A percentile compares a stretch with the other conserved stretches of the same genome.
Conservation (phyloP, 2,797 vertebrate species). For the Octomys mimax region DNA sequence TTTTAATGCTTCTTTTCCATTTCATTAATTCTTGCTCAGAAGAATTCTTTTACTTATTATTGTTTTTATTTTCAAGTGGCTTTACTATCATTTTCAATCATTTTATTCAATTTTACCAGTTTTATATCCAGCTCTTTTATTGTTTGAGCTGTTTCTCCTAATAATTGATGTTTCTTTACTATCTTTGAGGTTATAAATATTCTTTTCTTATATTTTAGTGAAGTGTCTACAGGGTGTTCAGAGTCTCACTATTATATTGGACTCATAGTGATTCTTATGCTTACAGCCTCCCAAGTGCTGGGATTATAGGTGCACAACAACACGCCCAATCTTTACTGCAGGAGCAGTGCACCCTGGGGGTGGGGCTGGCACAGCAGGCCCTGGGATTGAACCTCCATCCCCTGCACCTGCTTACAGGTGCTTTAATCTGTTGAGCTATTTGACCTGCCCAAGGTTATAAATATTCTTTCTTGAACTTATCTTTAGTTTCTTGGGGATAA, state of each 20-base stretch:
- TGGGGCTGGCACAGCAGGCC: too few relatives aligned
- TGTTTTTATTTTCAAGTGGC: not conserved
- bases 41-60: not conserved
- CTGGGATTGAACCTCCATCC: too few relatives aligned
- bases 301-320: too few relatives aligned
- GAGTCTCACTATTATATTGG: too few relatives aligned
- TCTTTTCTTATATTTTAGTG: not conserved
- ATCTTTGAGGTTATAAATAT: conserved; percentile 47
- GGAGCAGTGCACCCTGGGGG: too few relatives aligned
- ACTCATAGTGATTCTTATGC: too few relatives aligned
- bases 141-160: conserved; percentile 12
- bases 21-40: not conserved
- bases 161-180: conserved; percentile 29
- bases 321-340: too few relatives aligned
- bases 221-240: too few relatives aligned
- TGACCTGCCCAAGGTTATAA: not conserved
- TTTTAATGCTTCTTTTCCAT: not conserved
- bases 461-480: not conserved
- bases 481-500: not conserved
- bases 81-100: not conserved
- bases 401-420: too few relatives aligned
- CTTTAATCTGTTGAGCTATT: too few relatives aligned
- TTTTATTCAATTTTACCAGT: not conserved
- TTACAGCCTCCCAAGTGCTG: too few relatives aligned
- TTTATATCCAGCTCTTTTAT: not conserved